Percentiles rank a stretch among this genome's conserved stretches.
phyloP scores from a whole-genome alignment of 2,888 invertebrate species.

The Petrolisthes manimaculis region DNA sequence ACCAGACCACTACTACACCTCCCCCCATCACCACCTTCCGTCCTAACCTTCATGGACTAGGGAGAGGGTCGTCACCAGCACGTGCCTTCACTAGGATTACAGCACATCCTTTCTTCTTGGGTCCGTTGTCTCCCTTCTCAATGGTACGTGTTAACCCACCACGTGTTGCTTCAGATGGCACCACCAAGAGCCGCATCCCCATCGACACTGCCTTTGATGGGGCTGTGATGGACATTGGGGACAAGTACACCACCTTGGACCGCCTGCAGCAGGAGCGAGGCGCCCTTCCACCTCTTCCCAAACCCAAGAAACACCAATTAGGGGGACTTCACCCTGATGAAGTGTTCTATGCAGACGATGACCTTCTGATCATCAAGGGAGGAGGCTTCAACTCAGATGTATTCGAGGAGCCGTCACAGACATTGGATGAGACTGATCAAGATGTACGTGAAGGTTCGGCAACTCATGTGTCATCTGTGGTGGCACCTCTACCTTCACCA shows the following conservation, averaged over 20 bases:
- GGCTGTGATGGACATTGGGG: conserved; percentile 35
- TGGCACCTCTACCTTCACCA: conserved; percentile 13
- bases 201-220: conserved; percentile 38
- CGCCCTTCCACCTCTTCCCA: conserved; percentile 29
- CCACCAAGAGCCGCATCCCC: conserved; percentile 43
- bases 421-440: conserved; percentile 30
- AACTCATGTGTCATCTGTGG: neutral
- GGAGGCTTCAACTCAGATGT: conserved; percentile 59
- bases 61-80: neutral
- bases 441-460: neutral
- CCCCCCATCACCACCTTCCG: conserved; percentile 43
- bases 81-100: neutral
- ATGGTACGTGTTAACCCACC: conserved; percentile 18
- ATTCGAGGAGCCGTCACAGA: conserved; percentile 39
- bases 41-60: neutral
- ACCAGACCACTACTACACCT: neutral
- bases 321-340: conserved; percentile 65
- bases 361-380: conserved; percentile 66
- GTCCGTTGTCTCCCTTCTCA: conserved; percentile 22
- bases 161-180: conserved; percentile 34
- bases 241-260: conserved; percentile 62
- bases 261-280: conserved; percentile 53
- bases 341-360: conserved; percentile 65
- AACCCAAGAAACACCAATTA: conserved; percentile 69
- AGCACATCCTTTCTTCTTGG: conserved; percentile 38